phyloP scores from a whole-genome alignment of 2,113 vertebrate species.

The Oreochromis niloticus region DNA sequence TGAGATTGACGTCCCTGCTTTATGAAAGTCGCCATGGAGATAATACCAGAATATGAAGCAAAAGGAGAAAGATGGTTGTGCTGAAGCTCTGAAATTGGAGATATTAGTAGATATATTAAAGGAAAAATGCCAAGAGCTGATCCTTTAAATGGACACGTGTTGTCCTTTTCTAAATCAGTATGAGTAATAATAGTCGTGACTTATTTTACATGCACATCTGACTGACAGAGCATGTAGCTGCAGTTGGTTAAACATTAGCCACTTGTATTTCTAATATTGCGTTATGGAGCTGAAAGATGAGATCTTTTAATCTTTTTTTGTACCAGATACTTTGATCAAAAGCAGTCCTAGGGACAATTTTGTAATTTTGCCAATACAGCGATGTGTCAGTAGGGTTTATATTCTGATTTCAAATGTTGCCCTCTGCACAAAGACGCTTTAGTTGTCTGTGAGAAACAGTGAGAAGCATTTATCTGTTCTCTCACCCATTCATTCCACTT shows the following conservation, averaged over 20 bases:
- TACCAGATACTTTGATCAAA: not conserved
- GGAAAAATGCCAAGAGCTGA: not conserved
- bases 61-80: not conserved
- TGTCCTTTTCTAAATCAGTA: not conserved
- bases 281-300: not conserved
- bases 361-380: not conserved
- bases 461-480: constrained; percentile 11
- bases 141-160: not conserved
- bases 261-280: not conserved
- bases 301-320: not conserved
- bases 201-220: not conserved
- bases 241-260: not conserved
- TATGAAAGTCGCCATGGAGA: not conserved
- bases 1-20: not conserved
- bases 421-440: not conserved
- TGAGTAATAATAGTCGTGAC: not conserved
- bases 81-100: not conserved
- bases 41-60: not conserved
- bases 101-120: not conserved
- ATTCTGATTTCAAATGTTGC: not conserved
- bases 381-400: not conserved
- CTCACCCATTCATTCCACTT: constrained; percentile 14
- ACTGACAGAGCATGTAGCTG: not conserved
- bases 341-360: not conserved
- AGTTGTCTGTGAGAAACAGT: not conserved